These are phyloP conservation scores for Aphrophora alni DNA, from an alignment of 2,888 invertebrate genomes.

Conservation along the genomic window DNA sequence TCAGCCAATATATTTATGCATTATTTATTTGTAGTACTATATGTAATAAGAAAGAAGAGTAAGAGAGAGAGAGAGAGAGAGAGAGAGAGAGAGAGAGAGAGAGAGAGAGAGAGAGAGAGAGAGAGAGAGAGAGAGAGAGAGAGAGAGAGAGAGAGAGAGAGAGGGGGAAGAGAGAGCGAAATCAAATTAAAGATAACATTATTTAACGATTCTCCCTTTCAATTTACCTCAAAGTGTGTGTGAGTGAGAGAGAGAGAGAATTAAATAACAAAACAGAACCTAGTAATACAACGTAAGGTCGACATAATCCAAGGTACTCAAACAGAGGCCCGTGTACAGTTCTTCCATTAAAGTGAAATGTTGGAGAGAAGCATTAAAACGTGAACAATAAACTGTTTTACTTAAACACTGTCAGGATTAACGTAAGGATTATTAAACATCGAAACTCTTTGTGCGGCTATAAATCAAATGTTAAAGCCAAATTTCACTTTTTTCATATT, in stretches of 20 bases:
- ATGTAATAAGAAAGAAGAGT: too few relatives aligned
- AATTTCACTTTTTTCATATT: neutral
- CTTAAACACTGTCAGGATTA: neutral
- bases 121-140: too few relatives aligned
- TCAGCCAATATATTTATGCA: too few relatives aligned
- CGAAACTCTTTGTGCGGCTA: neutral
- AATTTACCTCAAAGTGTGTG: too few relatives aligned
- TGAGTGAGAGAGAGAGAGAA: neutral
- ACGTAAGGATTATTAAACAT: neutral
- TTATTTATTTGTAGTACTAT: too few relatives aligned
- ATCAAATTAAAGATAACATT: too few relatives aligned
- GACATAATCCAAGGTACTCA: neutral
- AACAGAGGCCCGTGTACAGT: neutral
- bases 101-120: too few relatives aligned
- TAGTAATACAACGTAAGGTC: neutral
- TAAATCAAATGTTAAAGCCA: neutral
- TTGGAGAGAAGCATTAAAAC: neutral
- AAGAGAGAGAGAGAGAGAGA: too few relatives aligned
- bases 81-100: too few relatives aligned
- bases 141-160: too few relatives aligned
- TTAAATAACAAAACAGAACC: neutral
- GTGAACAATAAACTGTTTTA: neutral
- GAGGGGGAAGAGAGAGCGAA: too few relatives aligned
- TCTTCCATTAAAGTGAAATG: neutral
- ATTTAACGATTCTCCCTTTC: too few relatives aligned